phyloP scores from a whole-genome alignment of 1,140 invertebrate species.

The Ephestia elutella region DNA sequence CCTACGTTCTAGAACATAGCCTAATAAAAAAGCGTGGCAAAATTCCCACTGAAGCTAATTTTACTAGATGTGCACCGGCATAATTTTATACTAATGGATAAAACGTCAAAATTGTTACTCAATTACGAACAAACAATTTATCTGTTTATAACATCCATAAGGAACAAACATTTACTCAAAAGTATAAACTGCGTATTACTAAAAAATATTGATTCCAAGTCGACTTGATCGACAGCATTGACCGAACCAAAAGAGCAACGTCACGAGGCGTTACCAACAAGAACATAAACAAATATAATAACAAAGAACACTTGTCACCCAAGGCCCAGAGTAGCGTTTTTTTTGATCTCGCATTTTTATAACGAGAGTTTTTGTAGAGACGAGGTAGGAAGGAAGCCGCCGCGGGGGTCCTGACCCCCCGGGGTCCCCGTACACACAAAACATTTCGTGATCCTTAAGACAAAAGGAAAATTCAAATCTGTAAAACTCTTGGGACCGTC shows the following conservation, averaged over 20 bases:
- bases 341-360: slow-evolving; percentile 62
- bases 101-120: too few species aligned
- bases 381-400: slow-evolving; percentile 67
- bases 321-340: slow-evolving; percentile 45
- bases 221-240: not conserved
- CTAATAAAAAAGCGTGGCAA: too few species aligned
- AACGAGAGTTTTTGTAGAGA: slow-evolving; percentile 62
- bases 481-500: slow-evolving; percentile 47
- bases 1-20: not conserved
- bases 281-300: slow-evolving; percentile 67
- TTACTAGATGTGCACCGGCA: too few species aligned
- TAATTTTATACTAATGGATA: too few species aligned
- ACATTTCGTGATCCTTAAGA: slow-evolving; percentile 71
- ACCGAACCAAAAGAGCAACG: slow-evolving; percentile 32
- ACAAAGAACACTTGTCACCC: slow-evolving; percentile 70
- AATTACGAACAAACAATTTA: too few species aligned
- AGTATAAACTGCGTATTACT: not conserved
- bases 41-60: too few species aligned
- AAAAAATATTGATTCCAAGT: not conserved
- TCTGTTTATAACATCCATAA: too few species aligned
- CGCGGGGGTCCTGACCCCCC: slow-evolving; percentile 56
- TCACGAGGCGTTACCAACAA: slow-evolving; percentile 55
- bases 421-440: slow-evolving; percentile 62
- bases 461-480: slow-evolving; percentile 69
- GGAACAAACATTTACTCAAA: too few species aligned